Base-by-base conservation (phyloP, 2,888 invertebrate species). In the Apoderus coryli region DNA sequence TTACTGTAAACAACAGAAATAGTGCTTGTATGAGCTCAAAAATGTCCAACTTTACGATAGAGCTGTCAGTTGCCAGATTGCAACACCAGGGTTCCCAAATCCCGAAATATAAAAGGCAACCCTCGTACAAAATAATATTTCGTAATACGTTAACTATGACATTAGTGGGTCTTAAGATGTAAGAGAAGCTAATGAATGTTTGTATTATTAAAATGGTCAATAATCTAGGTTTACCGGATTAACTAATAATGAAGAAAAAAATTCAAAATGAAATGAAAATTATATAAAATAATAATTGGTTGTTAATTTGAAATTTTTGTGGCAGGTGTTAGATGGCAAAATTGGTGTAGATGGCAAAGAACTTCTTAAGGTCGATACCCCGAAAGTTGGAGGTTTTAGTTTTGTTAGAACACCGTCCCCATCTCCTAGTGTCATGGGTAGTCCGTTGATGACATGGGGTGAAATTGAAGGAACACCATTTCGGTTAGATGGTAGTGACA, bases 371-470 rank as follows among this genome's bases (percentile, higher is more conserved):
- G 54, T 59, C 4, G 68, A 69, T 4, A 62, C 64, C 0, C 81
- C 81, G 0, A 66, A 64, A 38, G 61, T 85, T 2, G 70, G 74
- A 40, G 81, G 82, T 0, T 85, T 76, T 52, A 67, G 73, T 42
- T 72, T 88, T 45, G 71, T 95, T 13, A 72, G 72, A 31, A 84
- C 90, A 1, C 93, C 95, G 0, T 88, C 92, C 1, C 93, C 93
- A 2, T 72, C 75, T 22, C 95, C 95, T 1, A 82, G 79, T n/a
- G 69, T 30, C 7, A 75, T 78, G 37, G 84, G 79, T 38, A 89
- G 90, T 14, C 98, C 98, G 2, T 63, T 98, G 37, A 95, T 98
- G 93, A 96, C 96, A 0, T 98, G 98, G 98, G 98, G 98, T 43
- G 85, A 92, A 62, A 92, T 98, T 33, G 95, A 96, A 54, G 92